Percentiles rank a stretch among this genome's conserved stretches.
phyloP scores from a whole-genome alignment of 2,797 vertebrate species.

The Chaenodraco wilsoni region DNA sequence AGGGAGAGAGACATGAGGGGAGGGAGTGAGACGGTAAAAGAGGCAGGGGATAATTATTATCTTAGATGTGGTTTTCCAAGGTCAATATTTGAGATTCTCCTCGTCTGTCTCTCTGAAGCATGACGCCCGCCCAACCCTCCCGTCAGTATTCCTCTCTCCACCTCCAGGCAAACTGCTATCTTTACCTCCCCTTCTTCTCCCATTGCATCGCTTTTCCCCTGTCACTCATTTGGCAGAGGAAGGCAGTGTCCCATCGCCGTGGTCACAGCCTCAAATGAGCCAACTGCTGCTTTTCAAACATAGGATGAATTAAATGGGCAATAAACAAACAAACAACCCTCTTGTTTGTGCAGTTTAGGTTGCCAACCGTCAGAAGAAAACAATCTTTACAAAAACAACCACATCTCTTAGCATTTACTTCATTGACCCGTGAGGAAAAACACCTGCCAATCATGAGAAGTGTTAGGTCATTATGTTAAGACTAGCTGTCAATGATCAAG shows the following conservation, averaged over 20 bases:
- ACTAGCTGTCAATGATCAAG: slow-evolving; percentile 78
- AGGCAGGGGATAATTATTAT: slow-evolving; percentile 66
- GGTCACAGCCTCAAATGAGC: slow-evolving; percentile 44
- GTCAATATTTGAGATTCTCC: slow-evolving; percentile 77
- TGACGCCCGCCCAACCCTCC: slow-evolving; percentile 5
- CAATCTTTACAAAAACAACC: slow-evolving; percentile 52
- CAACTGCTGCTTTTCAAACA: slow-evolving; percentile 46
- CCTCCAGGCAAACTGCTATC: slow-evolving; percentile 56
- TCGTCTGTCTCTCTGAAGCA: slow-evolving; percentile 58
- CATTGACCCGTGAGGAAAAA: slow-evolving; percentile 64
- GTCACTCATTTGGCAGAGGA: slow-evolving; percentile 56
- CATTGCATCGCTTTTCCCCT: slow-evolving; percentile 28
- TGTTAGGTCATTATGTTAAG: slow-evolving; percentile 81
- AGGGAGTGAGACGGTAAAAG: slow-evolving; percentile 38
- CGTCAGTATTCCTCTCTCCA: slow-evolving; percentile 28
- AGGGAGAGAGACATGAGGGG: slow-evolving; percentile 27
- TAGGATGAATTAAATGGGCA: slow-evolving; percentile 51
- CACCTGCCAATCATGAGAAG: slow-evolving; percentile 79
- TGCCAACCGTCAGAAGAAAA: slow-evolving; percentile 63
- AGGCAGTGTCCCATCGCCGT: slow-evolving; percentile 43
- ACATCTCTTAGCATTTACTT: slow-evolving; percentile 43
- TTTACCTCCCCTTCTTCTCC: slow-evolving; percentile 40
- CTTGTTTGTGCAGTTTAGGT: slow-evolving; percentile 34
- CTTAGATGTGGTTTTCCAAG: slow-evolving; percentile 76
- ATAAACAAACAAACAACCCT: slow-evolving; percentile 60